phyloP scores from a whole-genome alignment of 2,113 vertebrate species.

The Riparia riparia region DNA sequence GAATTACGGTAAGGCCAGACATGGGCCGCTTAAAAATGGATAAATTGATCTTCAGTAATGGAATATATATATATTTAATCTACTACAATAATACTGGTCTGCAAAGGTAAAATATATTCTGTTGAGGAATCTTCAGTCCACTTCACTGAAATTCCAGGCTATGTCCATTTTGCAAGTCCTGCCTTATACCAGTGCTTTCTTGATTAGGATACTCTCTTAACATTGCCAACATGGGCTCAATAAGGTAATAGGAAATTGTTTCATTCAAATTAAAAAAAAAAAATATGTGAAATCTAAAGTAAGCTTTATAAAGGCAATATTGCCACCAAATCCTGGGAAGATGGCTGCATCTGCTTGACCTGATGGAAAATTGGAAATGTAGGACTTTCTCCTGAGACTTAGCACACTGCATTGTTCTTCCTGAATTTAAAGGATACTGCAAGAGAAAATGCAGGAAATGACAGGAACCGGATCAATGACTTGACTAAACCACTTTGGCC shows the following conservation, averaged over 20 bases:
- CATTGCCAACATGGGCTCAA: neutral
- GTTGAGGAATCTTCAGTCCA: neutral
- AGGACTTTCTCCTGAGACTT: neutral
- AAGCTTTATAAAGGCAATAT: neutral
- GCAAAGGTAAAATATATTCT: neutral
- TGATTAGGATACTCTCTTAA: neutral
- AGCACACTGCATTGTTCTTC: neutral
- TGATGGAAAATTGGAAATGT: neutral
- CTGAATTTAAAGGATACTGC: neutral
- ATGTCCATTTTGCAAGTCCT: neutral
- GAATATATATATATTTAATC: neutral
- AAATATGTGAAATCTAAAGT: neutral
- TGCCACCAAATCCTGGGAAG: neutral
- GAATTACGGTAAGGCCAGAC: neutral
- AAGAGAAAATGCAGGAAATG: neutral
- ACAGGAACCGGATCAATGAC: neutral
- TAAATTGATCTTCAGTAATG: neutral
- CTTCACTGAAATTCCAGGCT: neutral
- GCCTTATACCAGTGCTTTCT: neutral
- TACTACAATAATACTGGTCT: neutral
- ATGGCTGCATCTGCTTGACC: neutral
- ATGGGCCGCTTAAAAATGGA: neutral
- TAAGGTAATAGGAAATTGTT: neutral
- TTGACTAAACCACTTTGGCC: neutral
- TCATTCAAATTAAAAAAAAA: neutral